Percentiles rank a stretch among this genome's conserved stretches.
Evolutionary conservation across 2,888 invertebrate species (phyloP).

Genomic region (Caenorhabditis sp.): DNA sequence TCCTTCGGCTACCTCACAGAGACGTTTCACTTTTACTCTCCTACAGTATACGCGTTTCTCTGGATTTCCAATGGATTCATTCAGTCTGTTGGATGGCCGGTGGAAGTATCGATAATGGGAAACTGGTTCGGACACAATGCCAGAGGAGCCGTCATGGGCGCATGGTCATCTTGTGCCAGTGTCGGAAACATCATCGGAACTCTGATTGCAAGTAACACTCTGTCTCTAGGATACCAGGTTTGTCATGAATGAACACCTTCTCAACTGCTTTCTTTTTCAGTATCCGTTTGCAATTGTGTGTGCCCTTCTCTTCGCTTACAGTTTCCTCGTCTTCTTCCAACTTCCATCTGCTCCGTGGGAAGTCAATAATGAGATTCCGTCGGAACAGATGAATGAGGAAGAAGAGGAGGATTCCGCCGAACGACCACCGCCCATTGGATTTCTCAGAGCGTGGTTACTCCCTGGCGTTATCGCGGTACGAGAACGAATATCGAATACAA

Average conservation of each 20-base stretch:
- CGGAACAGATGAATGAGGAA: conserved; percentile 41
- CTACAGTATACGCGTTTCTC: conserved; percentile 83
- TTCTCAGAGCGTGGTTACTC: conserved; percentile 70
- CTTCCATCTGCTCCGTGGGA: conserved; percentile 84
- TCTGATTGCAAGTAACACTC: conserved; percentile 83
- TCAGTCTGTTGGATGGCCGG: conserved; percentile 85
- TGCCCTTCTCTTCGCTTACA: conserved; percentile 83
- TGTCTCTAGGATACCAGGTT: conserved; percentile 84
- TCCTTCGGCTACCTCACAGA: conserved; percentile 84
- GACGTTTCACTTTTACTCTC: conserved; percentile 83
- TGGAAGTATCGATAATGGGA: conserved; percentile 84
- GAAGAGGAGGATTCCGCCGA: conserved; percentile 30
- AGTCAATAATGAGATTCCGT: conserved; percentile 62
- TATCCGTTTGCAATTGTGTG: conserved; percentile 84
- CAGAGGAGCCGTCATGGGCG: conserved; percentile 84
- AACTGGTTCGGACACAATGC: conserved; percentile 84
- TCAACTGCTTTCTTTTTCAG: conserved; percentile 82
- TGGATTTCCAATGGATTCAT: conserved; percentile 84
- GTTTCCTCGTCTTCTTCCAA: conserved; percentile 83
- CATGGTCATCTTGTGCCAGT: conserved; percentile 84
- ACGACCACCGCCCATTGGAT: conserved; percentile 69
- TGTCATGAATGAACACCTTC: too few species aligned
- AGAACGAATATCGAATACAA: not conserved
- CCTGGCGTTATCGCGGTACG: conserved; percentile 76
- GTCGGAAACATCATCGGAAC: conserved; percentile 85